Base-by-base conservation (phyloP, 2,113 vertebrate species). In the Channa maculata region DNA sequence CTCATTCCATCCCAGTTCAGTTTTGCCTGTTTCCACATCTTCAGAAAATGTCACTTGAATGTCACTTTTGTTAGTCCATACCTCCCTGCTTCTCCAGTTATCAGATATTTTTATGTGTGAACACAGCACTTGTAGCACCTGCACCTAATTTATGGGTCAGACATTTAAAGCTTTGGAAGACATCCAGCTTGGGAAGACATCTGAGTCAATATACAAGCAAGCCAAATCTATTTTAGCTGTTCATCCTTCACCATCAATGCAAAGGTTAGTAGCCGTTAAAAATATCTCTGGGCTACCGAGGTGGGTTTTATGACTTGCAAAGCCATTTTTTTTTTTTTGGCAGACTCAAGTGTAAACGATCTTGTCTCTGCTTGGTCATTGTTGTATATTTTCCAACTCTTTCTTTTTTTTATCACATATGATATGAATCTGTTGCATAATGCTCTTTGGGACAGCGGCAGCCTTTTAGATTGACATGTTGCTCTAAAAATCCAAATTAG, bases 111-210 rank as follows among this genome's bases (percentile, higher is more conserved):
- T 24, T 34, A 10, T 68, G 61, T 71, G 78, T 79, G 73, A 75
- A 82, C 65, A 39, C 61, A 38, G 58, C 33, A 7, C 53, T 66
- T 43, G 51, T 43, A 80, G 64, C 84, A 86, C 81, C 73, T 89
- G 82, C 68, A 76, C 38, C 53, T 34, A 59, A 54, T 84, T 90
- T 77, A 60, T 88, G 66, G 89, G 86, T 89, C 89, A 92, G 63
- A 71, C 65, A 43, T 64, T 69, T 60, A 53, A 67, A 49, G 82
- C 71, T 66, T 60, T 50, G 34, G 53, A 4, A 5, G 39, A 7
- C 39, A 5, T 75, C 45, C 65, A 73, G 65, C 54, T 57, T 43
- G 65, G 55, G 43, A 67, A 38, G 69, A 41, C 43, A 54, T 70
- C 57, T 77, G 49, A 82, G 50, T 62, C 65, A 13, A 9, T 74